Percentiles rank a stretch among this genome's conserved stretches.
Conservation (phyloP, 2,888 invertebrate genomes). For the Trissolcus japonicus region DNA sequence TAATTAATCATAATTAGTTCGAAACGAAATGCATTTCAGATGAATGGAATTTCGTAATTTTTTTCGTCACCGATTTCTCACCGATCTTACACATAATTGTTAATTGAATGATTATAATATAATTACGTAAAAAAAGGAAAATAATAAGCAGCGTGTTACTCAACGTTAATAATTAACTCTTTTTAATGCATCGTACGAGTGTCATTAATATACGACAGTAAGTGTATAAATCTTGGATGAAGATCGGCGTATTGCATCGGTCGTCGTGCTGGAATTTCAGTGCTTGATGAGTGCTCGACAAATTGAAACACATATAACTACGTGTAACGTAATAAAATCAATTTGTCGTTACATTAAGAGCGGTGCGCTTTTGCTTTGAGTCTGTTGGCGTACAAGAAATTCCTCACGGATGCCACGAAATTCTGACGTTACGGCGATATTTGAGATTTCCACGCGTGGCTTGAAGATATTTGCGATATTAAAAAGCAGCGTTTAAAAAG, state of each 20-base stretch:
- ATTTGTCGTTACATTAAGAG: constrained; percentile 33
- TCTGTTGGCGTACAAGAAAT: constrained; percentile 1
- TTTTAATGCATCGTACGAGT: constrained; percentile 24
- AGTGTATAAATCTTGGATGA: constrained; percentile 25
- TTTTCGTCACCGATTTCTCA: background rate
- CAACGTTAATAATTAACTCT: constrained; percentile 38
- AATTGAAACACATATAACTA: constrained; percentile 40
- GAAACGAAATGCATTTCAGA: constrained; percentile 12
- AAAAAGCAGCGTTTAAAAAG: constrained; percentile 9
- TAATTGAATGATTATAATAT: background rate
- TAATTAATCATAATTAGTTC: constrained; percentile 14
- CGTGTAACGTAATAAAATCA: constrained; percentile 31
- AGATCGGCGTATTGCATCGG: constrained; percentile 24
- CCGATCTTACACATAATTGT: background rate
- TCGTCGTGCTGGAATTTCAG: constrained; percentile 23
- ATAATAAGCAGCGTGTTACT: constrained; percentile 11
- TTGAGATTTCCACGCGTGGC: background rate
- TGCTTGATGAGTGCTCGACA: constrained; percentile 37
- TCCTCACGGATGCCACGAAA: constrained; percentile 15
- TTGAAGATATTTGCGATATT: constrained; percentile 22
- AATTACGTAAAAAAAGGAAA: background rate
- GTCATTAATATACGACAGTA: constrained; percentile 31
- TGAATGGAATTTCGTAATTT: constrained; percentile 16
- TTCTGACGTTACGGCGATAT: constrained; percentile 5
- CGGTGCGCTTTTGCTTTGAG: background rate